Base-by-base conservation (phyloP, 2,888 invertebrate species). In the Stenurella melanura region DNA sequence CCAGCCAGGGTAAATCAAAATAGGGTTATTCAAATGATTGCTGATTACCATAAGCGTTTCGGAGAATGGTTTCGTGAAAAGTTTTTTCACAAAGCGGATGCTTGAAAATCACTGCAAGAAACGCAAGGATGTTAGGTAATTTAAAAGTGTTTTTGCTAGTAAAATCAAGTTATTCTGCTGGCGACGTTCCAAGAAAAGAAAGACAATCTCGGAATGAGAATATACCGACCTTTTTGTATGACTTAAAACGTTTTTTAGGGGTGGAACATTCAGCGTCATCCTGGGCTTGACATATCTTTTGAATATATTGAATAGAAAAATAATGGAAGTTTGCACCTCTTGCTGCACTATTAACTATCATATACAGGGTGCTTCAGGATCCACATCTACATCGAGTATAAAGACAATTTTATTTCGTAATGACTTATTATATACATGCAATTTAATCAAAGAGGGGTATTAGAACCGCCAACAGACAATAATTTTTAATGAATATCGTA, bases 61-160 rank as follows among this genome's bases (percentile, higher is more conserved):
- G 21, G 30, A 19, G 66, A 72, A 64, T 54, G 67, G 67, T 60
- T 69, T 57, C 74, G 74, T 69, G 77, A 78, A 76, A 38, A 74
- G 76, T 73, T 80, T 79, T 81, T 80, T 81, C 74, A 79, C 78
- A 56, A 60, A 75, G 72, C 77, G 80, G 76, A 79, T 76, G 78
- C 73, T 71, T 68, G 77, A 75, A 80, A 81, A 80, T 73, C 72
- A 74, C 70, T 57, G 78, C 75, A 75, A 80, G 80, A 75, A 80
- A 81, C 80, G 77, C 78, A 64, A 80, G 76, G 78, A 77, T 76
- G 80, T 73, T 76, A 75, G 77, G 75, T 74, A 81, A 81, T 81
- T 78, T 81, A 81, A 81, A 80, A 78, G 78, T 76, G 80, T 76
- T 80, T 80, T 81, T 80, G 74, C 76, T 70, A 73, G 74, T 67